These are phyloP conservation scores for Cavia aperea DNA, from an alignment of 2,113 vertebrate genomes.

Conservation along the genomic window DNA sequence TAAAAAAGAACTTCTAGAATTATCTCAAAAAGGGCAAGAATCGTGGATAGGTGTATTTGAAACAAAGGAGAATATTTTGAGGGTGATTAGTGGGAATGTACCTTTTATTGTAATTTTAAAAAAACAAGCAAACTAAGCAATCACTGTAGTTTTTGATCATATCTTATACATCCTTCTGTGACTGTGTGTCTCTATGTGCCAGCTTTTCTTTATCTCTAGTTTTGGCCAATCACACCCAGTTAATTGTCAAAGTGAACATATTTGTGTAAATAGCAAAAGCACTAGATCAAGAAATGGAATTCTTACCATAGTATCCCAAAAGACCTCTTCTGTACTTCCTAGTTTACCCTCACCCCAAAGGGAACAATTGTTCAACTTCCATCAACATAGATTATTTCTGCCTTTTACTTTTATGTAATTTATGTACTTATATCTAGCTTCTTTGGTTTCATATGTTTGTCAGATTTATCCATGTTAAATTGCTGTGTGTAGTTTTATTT, in stretches of 20 bases:
- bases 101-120: too few relatives aligned
- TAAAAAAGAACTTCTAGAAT: too few relatives aligned
- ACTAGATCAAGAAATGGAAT: neutral
- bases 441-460: neutral
- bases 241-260: constrained; percentile 3
- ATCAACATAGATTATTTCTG: neutral
- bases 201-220: neutral
- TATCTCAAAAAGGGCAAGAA: too few relatives aligned
- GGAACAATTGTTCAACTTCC: neutral
- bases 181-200: too few relatives aligned
- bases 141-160: too few relatives aligned
- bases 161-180: neutral
- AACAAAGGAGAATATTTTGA: too few relatives aligned
- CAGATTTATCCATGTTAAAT: too few relatives aligned
- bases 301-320: neutral
- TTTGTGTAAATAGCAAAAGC: neutral
- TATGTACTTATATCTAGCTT: neutral
- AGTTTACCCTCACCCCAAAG: neutral
- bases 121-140: too few relatives aligned
- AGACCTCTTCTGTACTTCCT: too few relatives aligned
- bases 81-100: too few relatives aligned
- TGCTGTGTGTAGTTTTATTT: neutral
- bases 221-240: neutral
- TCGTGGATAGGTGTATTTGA: too few relatives aligned
- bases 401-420: neutral